Evolutionary conservation across 2,113 vertebrate genomes (phyloP), one percentile per base, ranked within the genome.

Genomic region (Tachysurus vachellii): DNA sequence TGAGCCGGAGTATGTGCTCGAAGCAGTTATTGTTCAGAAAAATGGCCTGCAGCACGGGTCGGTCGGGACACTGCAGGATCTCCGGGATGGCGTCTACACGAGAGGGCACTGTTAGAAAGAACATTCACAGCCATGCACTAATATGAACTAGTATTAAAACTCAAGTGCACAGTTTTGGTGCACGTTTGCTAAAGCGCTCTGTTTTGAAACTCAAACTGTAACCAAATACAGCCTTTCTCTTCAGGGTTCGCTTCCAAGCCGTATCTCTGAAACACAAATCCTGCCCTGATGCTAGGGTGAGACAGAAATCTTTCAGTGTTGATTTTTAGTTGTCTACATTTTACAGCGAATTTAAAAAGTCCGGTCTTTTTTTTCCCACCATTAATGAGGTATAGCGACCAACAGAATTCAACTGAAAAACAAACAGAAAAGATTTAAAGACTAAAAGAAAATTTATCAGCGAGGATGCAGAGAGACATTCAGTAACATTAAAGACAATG

Each of bases 11-110:
- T 91, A 99, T 98, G 93, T 99, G 98, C 91, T 99, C 98, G 7
- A 99, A 99, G 94, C 98, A 99, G 93, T 99, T 99, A 93, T 98
- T 99, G 95, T 98, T 99, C 82, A 99, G 97, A 91, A 99, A 99
- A 89, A 97, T 91, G 0, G 98, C 96, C 88, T 99, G 98, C 1
- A 99, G 95, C 19, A 96, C 97, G 0, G 98, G 97, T 19, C 98
- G 94, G 93, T 99, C 98, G 3, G 96, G 92, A 3, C 97, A 99
- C 56, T 95, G 95, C 92, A 99, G 93, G 96, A 99, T 99, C 95
- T 95, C 95, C 0, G 97, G 98, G 90, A 99, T 96, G 62, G 97
- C 95, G 5, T 96, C 98, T 99, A 73, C 3, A 2, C 4, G 73
- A 83, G 64, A 88, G 90, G 71, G 84, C 17, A 87, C 10, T n/a